These are phyloP conservation scores for Pyrocoelia pectoralis DNA, from an alignment of 2,888 invertebrate genomes.

Conservation along the genomic window DNA sequence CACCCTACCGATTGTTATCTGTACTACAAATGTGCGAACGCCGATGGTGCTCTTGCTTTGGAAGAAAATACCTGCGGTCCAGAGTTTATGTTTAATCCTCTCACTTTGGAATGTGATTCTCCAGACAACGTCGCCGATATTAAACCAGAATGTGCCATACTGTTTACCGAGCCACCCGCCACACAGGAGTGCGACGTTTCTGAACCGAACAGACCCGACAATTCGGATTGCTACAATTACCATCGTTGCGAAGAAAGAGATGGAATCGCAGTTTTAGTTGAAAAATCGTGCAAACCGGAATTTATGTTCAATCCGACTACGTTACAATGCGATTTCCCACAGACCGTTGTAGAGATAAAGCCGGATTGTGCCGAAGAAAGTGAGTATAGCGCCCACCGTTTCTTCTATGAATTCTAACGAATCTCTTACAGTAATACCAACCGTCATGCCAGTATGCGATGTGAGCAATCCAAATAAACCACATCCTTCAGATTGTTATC, in stretches of 20 bases:
- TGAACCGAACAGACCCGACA: neutral
- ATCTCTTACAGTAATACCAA: too few relatives aligned
- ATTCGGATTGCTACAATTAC: neutral
- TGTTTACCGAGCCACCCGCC: neutral
- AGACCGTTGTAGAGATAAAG: neutral
- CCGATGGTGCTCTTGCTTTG: neutral
- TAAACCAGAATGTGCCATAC: neutral
- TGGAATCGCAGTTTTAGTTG: neutral
- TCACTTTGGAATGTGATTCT: neutral
- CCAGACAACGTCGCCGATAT: neutral
- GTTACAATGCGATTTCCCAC: neutral
- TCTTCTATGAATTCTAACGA: too few relatives aligned
- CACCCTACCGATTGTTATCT: neutral
- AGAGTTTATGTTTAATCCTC: neutral
- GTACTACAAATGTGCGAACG: neutral
- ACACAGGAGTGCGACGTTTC: neutral
- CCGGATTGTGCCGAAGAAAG: neutral
- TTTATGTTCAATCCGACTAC: constrained; percentile 1
- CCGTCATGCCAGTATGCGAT: neutral
- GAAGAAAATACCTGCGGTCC: neutral
- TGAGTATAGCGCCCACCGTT: too few relatives aligned
- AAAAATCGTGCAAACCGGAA: constrained; percentile 10
- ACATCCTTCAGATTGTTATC: neutral
- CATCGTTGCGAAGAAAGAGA: neutral
- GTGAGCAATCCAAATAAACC: neutral